Evolutionary conservation across 2,113 vertebrate genomes (phyloP).

Genomic region (Psophia crepitans): DNA sequence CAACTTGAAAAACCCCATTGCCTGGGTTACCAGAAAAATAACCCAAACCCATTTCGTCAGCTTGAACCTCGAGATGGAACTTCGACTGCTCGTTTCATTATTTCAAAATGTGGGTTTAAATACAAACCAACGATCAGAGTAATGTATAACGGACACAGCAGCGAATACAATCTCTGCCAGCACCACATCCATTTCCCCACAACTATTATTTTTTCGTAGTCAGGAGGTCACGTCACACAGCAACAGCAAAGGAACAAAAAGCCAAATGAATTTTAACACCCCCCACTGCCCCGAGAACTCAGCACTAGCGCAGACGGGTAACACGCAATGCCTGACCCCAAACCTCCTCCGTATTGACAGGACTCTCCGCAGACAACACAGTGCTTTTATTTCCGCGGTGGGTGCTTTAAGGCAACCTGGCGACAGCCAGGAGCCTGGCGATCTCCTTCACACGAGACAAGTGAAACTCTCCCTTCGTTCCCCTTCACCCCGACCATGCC

Average conservation of each 20-base stretch:
- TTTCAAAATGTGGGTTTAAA: background rate
- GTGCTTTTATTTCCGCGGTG: background rate
- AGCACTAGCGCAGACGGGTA: background rate
- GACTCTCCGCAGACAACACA: background rate
- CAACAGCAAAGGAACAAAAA: background rate
- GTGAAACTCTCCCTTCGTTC: background rate
- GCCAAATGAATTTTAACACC: background rate
- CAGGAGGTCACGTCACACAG: background rate
- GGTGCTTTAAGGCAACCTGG: background rate
- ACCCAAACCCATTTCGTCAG: background rate
- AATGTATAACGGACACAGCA: accelerated
- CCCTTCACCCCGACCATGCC: background rate
- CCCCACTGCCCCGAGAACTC: background rate
- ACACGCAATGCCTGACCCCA: background rate
- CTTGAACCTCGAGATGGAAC: background rate
- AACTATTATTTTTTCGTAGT: background rate
- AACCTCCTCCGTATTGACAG: accelerated
- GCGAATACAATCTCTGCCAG: background rate
- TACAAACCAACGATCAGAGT: background rate
- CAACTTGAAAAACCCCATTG: background rate
- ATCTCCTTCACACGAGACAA: background rate
- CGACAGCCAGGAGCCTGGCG: background rate
- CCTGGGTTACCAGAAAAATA: background rate
- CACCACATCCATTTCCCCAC: accelerated
- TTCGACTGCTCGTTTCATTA: background rate